Conservation (phyloP, 2,888 invertebrate species). For the Elgonia sp. region DNA sequence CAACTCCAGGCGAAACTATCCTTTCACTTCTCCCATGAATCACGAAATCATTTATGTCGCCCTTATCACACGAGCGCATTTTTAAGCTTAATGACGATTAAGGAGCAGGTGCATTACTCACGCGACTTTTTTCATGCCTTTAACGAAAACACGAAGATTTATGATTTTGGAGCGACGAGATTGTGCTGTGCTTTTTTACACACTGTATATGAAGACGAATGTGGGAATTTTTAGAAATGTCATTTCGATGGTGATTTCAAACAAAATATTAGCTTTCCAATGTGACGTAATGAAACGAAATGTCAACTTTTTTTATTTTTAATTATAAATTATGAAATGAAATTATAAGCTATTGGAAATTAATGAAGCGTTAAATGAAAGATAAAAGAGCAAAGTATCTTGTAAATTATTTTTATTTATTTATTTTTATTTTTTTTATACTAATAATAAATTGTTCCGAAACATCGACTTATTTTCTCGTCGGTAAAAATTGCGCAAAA, state of each 20-base stretch:
- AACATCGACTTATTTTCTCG: slow-evolving; percentile 4
- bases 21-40: slow-evolving; percentile 74
- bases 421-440: background rate
- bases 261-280: slow-evolving; percentile 42
- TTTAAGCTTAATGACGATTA: slow-evolving; percentile 71
- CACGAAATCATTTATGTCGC: slow-evolving; percentile 72
- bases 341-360: background rate
- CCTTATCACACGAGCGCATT: slow-evolving; percentile 64
- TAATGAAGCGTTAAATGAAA: background rate
- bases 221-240: slow-evolving; percentile 7
- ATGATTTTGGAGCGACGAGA: slow-evolving; percentile 37
- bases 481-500: slow-evolving; percentile 25
- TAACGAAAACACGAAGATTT: slow-evolving; percentile 50
- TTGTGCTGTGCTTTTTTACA: slow-evolving; percentile 30
- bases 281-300: slow-evolving; percentile 36
- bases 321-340: too few relatives aligned
- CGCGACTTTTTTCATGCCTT: background rate
- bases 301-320: background rate
- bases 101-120: slow-evolving; percentile 62
- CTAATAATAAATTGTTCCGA: background rate
- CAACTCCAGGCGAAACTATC: slow-evolving; percentile 68
- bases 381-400: background rate
- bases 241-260: slow-evolving; percentile 12
- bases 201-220: slow-evolving; percentile 47
- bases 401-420: background rate